Base-by-base conservation (phyloP, 2,113 vertebrate genomes). In the Canis aureus region DNA sequence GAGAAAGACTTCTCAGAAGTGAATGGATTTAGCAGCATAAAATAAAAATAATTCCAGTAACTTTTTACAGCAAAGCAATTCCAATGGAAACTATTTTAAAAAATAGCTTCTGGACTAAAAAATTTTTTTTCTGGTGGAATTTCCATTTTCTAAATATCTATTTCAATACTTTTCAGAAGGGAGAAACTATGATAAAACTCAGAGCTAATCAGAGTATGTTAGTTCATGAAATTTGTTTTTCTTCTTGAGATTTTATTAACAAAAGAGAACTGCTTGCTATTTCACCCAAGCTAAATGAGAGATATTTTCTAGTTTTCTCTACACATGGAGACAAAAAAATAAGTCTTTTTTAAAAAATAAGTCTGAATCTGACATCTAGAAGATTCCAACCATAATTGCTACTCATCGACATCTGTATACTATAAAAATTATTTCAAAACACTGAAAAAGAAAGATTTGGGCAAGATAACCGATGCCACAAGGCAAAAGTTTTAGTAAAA, bases 201-300 rank as follows among this genome's bases (percentile, higher is more conserved):
- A 74, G 57, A 81, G 25, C 3, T 59, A 82, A 89, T 95, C 29
- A 92, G 87, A 74, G n/a, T 79, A 13, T 93, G 64, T 83, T 84
- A 66, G 32, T 94, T 94, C 17, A 64, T 86, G 88, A 93, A 95
- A 86, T 86, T 67, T 73, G 32, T 91, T 95, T 96, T 97, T 43
- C 60, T 89, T n/a, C 29, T 94, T 90, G 87, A 20, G 22, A 92
- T 92, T 89, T 96, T 95, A 80, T 84, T 97, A 96, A 93, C 76
- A 62, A 91, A 96, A 89, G 43, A 92, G 29, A 93, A 11, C 35
- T 64, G 80, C 60, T 95, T 96, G 55, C 53, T 27, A 73, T 95
- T 97, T 97, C 53, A 89, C 60, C 10, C 59, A 89, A 57, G 22
- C 27, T 95, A 95, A 91, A 91, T 43, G 49, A 90, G 20, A 32